Conservation (phyloP, 2,113 vertebrate species). For the Ranitomeya imitator region DNA sequence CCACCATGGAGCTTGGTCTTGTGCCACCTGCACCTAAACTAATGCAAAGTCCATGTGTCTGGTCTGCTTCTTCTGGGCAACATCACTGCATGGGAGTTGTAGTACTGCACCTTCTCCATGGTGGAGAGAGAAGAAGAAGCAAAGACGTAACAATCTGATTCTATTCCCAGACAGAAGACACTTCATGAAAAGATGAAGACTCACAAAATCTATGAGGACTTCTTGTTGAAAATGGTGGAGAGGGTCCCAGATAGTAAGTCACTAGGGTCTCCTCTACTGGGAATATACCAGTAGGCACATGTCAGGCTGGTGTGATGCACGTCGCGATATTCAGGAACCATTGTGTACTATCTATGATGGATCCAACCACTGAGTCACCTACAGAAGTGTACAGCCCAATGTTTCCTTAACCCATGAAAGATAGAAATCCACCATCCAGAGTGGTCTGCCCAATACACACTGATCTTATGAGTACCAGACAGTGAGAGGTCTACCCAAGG, state of each 20-base stretch:
- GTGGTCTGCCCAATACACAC: not conserved
- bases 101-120: not conserved
- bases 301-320: not conserved
- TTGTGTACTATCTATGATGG: not conserved
- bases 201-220: conserved; percentile 73
- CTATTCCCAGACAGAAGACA: conserved; percentile 65
- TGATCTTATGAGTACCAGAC: not conserved
- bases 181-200: conserved; percentile 70
- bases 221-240: conserved; percentile 72
- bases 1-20: not conserved
- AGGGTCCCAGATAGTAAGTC: conserved; percentile 71
- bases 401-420: not conserved
- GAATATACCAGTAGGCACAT: not conserved
- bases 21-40: not conserved
- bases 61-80: not conserved
- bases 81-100: not conserved
- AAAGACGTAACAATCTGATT: not conserved
- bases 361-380: not conserved
- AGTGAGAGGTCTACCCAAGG: too few species aligned
- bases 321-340: not conserved
- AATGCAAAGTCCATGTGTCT: not conserved
- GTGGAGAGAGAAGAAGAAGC: not conserved
- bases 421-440: not conserved
- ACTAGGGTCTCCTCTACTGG: not conserved
- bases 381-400: not conserved